Base-by-base conservation (phyloP, 2,888 invertebrate genomes). In the Synanthedon andrenaeformis region DNA sequence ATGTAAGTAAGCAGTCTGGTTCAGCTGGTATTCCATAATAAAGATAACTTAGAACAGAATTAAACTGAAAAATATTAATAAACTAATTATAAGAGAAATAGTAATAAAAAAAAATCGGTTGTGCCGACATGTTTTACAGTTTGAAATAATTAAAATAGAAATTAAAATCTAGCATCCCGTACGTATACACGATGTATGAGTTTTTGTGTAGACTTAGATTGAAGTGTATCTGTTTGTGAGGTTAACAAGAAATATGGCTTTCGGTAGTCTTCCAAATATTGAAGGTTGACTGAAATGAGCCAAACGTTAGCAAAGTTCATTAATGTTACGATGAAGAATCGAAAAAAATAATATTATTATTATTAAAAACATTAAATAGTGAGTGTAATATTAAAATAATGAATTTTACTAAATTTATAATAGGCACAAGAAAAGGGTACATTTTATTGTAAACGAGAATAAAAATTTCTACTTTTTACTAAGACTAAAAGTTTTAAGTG, bases 211-310 rank as follows among this genome's bases (percentile, higher is more conserved):
- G 65, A 54, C 58, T 62, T 73, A 72, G 70, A 35, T 35, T 35
- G 35, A 65, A 63, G 64, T 64, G 63, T 63, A 54, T 54, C 55
- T 55, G 61, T 65, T 50, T 56, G 51, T 52, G 57, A 69, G 63
- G 62, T 62, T 56, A 52, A 54, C 52, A 59, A 56, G 17, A 52
- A 53, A 45, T 58, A 58, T 53, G 57, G 60, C 65, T 69, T 69
- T 62, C 69, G 72, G 79, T 77, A 72, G 84, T 86, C 84, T 86
- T 86, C 85, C 85, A 84, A 63, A 59, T 58, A 54, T 66, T 62
- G 79, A 70, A 76, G 82, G 79, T 82, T 72, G 82, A 80, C 81
- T 82, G 79, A 78, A 68, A 72, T 69, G 74, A 77, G 79, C 78
- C 80, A 78, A 82, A 79, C 60, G 61, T 61, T 67, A 74, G 62